A percentile compares a stretch with the other conserved stretches of the same genome.
Evolutionary conservation across 30 jellyfish, hydroid and myxozoan species (phyloP).

Genomic region (Mastigias papua): DNA sequence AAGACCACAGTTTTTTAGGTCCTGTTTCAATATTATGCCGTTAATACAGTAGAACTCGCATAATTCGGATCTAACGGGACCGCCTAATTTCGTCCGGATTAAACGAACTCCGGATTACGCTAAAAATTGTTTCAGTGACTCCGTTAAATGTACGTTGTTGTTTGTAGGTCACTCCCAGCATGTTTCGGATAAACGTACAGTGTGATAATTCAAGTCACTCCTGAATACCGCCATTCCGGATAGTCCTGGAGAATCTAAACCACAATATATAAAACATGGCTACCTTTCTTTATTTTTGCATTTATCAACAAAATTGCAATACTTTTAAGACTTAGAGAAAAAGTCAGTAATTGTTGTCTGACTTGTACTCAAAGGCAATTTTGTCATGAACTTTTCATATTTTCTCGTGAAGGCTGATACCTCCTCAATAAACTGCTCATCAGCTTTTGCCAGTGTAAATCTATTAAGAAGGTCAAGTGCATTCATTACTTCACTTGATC

Average conservation of each 20-base stretch:
- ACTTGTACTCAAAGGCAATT: no score
- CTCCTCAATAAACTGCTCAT: no score
- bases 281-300: background rate
- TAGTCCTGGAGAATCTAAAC: background rate
- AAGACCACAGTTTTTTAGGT: no score
- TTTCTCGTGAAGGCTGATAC: no score
- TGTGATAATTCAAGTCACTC: slow-evolving; percentile 1
- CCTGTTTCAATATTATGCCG: no score
- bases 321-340: background rate
- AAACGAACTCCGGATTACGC: background rate
- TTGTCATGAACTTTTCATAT: no score
- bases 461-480: no score
- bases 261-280: background rate
- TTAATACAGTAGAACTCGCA: background rate
- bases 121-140: background rate
- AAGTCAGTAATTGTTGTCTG: background rate
- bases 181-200: background rate
- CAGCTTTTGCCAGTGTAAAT: no score
- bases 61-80: background rate
- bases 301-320: background rate
- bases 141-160: background rate
- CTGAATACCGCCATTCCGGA: background rate
- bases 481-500: no score
- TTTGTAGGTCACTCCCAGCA: slow-evolving; percentile 9
- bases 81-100: background rate